A percentile compares a stretch with the other conserved stretches of the same genome.
These are phyloP conservation scores for Onychomys torridus DNA, from an alignment of 2,797 vertebrate species.

Conservation along the genomic window DNA sequence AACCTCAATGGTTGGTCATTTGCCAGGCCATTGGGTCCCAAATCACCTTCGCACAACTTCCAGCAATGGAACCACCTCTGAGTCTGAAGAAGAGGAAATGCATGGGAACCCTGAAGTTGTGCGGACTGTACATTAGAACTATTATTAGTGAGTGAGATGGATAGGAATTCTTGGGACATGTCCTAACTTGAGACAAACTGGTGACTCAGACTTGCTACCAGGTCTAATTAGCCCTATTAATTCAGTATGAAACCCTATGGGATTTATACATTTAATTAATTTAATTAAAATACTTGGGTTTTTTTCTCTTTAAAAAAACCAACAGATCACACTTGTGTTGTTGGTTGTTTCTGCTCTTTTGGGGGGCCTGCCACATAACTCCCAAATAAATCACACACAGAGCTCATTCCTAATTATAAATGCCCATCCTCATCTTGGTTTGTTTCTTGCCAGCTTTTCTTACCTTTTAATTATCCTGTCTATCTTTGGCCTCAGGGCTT, in stretches of 20 bases:
- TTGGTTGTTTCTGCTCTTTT: too few species aligned
- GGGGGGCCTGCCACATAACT: too few species aligned
- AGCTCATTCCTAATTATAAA: too few species aligned
- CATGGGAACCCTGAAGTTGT: slow-evolving; percentile 92
- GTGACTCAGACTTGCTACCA: slow-evolving; percentile 79
- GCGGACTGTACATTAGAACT: slow-evolving; percentile 94
- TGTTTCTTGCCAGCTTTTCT: too few species aligned
- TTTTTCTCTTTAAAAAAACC: slow-evolving; percentile 39
- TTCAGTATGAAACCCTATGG: slow-evolving; percentile 89
- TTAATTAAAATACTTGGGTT: slow-evolving; percentile 86
- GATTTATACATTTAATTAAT: slow-evolving; percentile 90
- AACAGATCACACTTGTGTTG: background rate
- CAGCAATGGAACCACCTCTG: slow-evolving; percentile 93
- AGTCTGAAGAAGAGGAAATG: slow-evolving; percentile 94
- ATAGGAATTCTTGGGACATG: slow-evolving; percentile 64
- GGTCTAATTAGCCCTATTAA: slow-evolving; percentile 88
- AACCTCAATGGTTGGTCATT: slow-evolving; percentile 98
- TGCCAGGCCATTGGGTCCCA: slow-evolving; percentile 94
- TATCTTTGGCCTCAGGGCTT: too few species aligned
- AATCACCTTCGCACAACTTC: slow-evolving; percentile 95
- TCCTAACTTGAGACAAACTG: slow-evolving; percentile 68
- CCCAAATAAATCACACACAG: too few species aligned
- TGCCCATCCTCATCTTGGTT: too few species aligned
- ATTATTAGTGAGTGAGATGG: slow-evolving; percentile 44
- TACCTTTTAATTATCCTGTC: too few species aligned